These are phyloP conservation scores for Trichosurus vulpecula DNA, from an alignment of 2,797 vertebrate genomes.

Conservation along the genomic window DNA sequence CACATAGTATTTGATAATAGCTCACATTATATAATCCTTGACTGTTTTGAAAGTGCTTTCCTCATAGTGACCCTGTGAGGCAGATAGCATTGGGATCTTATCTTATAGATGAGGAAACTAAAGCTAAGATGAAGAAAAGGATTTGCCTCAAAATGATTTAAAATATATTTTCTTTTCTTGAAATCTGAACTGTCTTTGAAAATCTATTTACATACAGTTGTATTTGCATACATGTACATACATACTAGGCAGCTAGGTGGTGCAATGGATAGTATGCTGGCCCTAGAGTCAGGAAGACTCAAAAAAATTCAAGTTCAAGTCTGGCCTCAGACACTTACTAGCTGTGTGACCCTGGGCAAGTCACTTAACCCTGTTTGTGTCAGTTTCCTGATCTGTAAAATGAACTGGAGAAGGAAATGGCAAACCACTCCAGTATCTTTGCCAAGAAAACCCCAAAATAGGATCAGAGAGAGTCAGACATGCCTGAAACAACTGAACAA, in stretches of 20 bases:
- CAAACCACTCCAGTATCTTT: neutral
- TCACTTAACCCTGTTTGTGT: neutral
- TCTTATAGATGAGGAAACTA: neutral
- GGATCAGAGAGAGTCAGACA: neutral
- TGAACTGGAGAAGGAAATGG: neutral
- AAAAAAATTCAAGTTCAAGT: neutral
- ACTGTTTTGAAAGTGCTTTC: neutral
- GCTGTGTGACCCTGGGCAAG: neutral
- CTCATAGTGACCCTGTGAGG: neutral
- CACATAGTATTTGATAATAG: neutral
- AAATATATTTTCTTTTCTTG: neutral
- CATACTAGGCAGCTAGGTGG: neutral
- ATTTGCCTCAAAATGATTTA: neutral
- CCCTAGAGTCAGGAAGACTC: neutral
- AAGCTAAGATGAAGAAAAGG: neutral
- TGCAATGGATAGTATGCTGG: neutral
- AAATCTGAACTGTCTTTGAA: neutral
- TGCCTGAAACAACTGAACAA: neutral
- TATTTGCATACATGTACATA: neutral
- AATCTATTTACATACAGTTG: neutral
- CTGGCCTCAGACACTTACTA: neutral
- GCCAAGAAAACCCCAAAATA: neutral
- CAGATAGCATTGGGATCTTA: neutral
- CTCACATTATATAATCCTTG: neutral
- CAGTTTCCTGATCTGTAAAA: neutral